A percentile compares a stretch with the other conserved stretches of the same genome.
Evolutionary conservation across 2,113 vertebrate genomes (phyloP).

Genomic region (Tinamus guttatus): DNA sequence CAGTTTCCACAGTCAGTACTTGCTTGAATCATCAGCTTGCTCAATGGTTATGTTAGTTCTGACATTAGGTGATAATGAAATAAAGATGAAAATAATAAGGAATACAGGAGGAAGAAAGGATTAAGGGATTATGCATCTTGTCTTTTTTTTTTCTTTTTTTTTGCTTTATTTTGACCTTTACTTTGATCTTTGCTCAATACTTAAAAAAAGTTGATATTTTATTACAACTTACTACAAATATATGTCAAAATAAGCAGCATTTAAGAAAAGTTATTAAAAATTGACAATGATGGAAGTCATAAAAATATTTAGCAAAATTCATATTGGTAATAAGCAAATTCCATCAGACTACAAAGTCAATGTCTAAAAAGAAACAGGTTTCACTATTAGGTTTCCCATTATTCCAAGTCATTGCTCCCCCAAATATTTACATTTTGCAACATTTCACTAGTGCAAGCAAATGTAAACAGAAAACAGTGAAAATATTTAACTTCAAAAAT

Average conservation of each 20-base stretch:
- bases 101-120: neutral
- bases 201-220: neutral
- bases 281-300: neutral
- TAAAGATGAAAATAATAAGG: neutral
- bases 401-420: neutral
- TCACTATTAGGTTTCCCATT: neutral
- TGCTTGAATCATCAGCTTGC: neutral
- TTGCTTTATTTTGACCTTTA: neutral
- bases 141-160: neutral
- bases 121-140: neutral
- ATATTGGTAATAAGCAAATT: neutral
- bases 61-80: neutral
- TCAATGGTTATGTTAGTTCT: rapidly evolving
- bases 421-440: neutral
- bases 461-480: neutral
- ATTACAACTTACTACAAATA: neutral
- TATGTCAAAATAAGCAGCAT: neutral
- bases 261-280: neutral
- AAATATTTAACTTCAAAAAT: neutral
- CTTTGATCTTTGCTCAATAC: neutral
- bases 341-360: rapidly evolving
- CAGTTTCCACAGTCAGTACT: neutral
- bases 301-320: neutral
- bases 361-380: neutral
- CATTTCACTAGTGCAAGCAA: neutral